Conservation (phyloP, 2,113 vertebrate genomes). For the Sclerurus mexicanus region DNA sequence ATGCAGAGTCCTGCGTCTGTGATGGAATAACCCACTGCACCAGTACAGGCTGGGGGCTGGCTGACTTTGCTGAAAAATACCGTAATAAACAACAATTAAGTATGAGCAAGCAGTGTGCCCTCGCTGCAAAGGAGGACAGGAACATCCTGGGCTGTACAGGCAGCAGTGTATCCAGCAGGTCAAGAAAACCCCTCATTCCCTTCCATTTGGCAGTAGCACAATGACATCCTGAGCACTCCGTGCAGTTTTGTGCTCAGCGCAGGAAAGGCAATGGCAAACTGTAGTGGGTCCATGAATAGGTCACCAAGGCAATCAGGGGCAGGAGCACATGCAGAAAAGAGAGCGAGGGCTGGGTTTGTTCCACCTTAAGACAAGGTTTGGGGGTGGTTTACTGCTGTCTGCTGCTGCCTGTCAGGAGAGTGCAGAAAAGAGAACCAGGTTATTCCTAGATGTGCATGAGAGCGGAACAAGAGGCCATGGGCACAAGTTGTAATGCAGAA, state of each 20-base stretch:
- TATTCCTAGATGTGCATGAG: neutral
- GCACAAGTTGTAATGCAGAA: neutral
- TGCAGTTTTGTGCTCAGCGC: neutral
- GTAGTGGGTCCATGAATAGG: neutral
- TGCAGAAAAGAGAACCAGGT: neutral
- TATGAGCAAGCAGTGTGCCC: neutral
- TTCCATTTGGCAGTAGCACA: rapidly evolving
- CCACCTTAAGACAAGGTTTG: neutral
- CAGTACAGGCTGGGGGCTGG: neutral
- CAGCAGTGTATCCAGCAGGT: neutral
- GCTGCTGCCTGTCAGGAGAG: neutral
- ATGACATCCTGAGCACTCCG: neutral
- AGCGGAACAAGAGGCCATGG: neutral
- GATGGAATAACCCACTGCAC: neutral
- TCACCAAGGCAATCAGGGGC: neutral
- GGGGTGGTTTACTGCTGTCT: neutral
- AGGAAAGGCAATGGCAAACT: neutral
- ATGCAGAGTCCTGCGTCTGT: neutral
- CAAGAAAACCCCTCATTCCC: neutral
- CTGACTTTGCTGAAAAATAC: neutral
- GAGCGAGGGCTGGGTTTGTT: neutral
- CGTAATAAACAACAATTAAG: neutral
- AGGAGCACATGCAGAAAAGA: neutral
- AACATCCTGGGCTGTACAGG: neutral
- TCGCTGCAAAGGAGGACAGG: neutral